Base-by-base conservation (phyloP, 1,140 invertebrate genomes). In the Adelges cooleyi region DNA sequence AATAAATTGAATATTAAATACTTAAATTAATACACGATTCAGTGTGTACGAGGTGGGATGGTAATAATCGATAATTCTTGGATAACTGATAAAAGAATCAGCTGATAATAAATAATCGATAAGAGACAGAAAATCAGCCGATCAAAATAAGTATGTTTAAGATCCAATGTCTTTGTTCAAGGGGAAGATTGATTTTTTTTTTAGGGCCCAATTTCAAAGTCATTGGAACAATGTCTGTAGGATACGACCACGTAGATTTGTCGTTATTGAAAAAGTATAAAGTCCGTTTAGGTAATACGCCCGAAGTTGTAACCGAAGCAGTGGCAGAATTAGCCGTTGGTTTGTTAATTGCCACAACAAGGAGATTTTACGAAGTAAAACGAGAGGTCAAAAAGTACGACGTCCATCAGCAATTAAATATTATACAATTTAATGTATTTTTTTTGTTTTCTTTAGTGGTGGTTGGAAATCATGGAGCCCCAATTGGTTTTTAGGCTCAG, bases 221-320 rank as follows among this genome's bases (percentile, higher is more conserved):
- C 1, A 80, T 97, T n/a, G 83, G 82, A 0, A 94, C 92, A 0
- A 90, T 95, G 78, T 95, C 92, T 1, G 93, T 95, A n/a, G 95
- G 93, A 1, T 80, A 84, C 70, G 87, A 92, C 69, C 88, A 91
- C 72, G 81, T 92, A 40, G 83, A 90, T 74, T 69, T 90, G 2
- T 69, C 73, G n/a, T 84, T 83, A 71, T 81, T 88, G 53, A 85
- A 81, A 71, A 78, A 77, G 62, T 78, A 82, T 69, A 79, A 81
- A 22, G 85, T 92, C 67, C 79, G 77, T 70, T 79, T 92, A 52
- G 93, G 93, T 1, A 92, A 92, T 71, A 96, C 93, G 2, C 92
- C 93, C 2, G 84, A 86, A 71, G 87, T 95, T 13, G 75, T 96
- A 6, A 95, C 92, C 1, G 87, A 93, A 77, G 88, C 92, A 2